Percentiles rank a stretch among this genome's conserved stretches.
Conservation (phyloP, 2,113 vertebrate species). For the Pelvicachromis taeniatus region DNA sequence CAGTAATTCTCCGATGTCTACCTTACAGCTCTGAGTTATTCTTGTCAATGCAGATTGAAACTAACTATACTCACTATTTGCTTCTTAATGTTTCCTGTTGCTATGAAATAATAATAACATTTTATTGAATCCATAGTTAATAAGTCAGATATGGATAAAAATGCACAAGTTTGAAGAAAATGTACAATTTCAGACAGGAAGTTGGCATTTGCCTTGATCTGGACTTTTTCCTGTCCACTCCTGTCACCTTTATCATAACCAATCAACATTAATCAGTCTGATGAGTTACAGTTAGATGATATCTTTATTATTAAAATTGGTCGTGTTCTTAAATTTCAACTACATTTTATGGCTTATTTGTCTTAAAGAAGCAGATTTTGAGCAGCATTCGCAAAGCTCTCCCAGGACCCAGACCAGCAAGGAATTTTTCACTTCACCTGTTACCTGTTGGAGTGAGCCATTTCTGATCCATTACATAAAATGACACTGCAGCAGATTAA, state of each 20-base stretch:
- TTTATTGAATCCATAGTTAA: not conserved
- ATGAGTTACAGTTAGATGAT: not conserved
- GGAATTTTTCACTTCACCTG: not conserved
- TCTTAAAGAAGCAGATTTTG: not conserved
- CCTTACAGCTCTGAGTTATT: not conserved
- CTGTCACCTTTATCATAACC: not conserved
- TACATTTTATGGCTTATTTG: rapidly evolving
- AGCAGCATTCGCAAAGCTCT: not conserved
- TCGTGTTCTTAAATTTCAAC: not conserved
- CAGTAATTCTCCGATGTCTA: not conserved
- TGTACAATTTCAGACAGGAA: rapidly evolving
- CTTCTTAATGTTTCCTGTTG: not conserved
- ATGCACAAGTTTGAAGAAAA: rapidly evolving
- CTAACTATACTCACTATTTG: not conserved
- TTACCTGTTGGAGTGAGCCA: not conserved
- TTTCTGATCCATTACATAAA: not conserved
- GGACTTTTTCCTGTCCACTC: rapidly evolving
- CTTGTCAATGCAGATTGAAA: not conserved
- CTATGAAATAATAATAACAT: not conserved
- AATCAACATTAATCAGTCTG: not conserved
- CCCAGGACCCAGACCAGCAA: not conserved
- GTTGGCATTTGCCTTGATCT: rapidly evolving
- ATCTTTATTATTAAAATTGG: not conserved
- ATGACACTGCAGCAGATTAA: not conserved
- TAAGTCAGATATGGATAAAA: not conserved